Percentiles rank a stretch among this genome's conserved stretches.
Conservation (phyloP, 92 coral and sea anemone species). For the Scolanthus callimorphus region DNA sequence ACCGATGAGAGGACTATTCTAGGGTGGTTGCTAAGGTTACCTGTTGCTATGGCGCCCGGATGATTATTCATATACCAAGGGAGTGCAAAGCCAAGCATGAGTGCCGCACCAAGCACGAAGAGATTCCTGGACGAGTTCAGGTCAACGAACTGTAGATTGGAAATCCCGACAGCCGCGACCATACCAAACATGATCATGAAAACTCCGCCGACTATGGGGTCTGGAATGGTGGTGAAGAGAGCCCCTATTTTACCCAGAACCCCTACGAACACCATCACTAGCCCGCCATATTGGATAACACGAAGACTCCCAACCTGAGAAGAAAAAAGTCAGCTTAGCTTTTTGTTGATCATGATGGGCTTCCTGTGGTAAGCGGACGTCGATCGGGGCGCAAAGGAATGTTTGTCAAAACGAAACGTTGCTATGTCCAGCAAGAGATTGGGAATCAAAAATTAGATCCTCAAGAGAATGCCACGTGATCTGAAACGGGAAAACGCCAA, state of each 20-base stretch:
- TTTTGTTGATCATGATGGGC: no score
- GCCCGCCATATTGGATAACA: constrained; percentile 66
- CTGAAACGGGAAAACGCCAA: no score
- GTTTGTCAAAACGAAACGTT: no score
- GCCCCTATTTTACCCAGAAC: constrained; percentile 90
- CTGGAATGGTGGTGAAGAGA: constrained; percentile 87
- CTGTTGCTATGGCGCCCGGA: constrained; percentile 59
- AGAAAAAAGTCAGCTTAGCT: no score
- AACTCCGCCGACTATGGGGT: constrained; percentile 91
- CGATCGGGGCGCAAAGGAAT: no score
- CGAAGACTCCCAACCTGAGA: constrained; percentile 86
- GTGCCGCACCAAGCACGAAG: constrained; percentile 74
- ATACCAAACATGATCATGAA: constrained; percentile 92
- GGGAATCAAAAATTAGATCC: no score
- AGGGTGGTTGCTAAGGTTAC: constrained; percentile 20
- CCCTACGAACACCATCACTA: constrained; percentile 60
- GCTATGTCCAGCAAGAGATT: no score
- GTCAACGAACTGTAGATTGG: constrained; percentile 89
- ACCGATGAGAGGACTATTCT: no score
- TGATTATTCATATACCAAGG: constrained; percentile 57
- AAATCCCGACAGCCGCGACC: constrained; percentile 86
- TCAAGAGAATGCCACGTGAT: no score
- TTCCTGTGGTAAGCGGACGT: no score
- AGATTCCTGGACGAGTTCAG: constrained; percentile 86
- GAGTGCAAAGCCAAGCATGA: constrained; percentile 82